phyloP scores from a whole-genome alignment of 2,888 invertebrate species.

The Neoascia interrupta region DNA sequence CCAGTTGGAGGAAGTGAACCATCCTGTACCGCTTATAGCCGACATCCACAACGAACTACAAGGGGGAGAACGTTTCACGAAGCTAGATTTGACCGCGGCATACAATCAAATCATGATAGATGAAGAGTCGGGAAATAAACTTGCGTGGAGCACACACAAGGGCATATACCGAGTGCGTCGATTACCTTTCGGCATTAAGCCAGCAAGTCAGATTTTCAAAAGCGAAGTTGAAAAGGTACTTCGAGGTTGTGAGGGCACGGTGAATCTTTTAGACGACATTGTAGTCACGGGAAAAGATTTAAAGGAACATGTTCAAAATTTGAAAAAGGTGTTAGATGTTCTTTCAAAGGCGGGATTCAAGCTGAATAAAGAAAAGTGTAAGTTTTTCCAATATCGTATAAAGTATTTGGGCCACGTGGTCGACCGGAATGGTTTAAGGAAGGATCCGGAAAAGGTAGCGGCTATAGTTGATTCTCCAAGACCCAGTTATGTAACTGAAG shows the following conservation, averaged over 20 bases:
- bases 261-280: slow-evolving; percentile 71
- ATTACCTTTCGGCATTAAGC: slow-evolving; percentile 71
- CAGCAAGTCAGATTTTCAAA: slow-evolving; percentile 73
- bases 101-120: slow-evolving; percentile 73
- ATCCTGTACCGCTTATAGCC: not conserved
- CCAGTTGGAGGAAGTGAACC: not conserved
- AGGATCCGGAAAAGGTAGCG: not conserved
- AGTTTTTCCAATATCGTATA: slow-evolving; percentile 40
- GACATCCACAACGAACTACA: slow-evolving; percentile 1
- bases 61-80: slow-evolving; percentile 56
- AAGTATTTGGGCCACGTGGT: slow-evolving; percentile 58
- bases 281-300: slow-evolving; percentile 66
- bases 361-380: not conserved
- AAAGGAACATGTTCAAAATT: slow-evolving; percentile 69
- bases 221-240: slow-evolving; percentile 72
- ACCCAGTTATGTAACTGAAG: slow-evolving; percentile 6
- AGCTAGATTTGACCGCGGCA: slow-evolving; percentile 72
- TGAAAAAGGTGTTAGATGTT: slow-evolving; percentile 67
- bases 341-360: slow-evolving; percentile 68
- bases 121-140: slow-evolving; percentile 67
- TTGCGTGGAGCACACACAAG: slow-evolving; percentile 71
- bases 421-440: slow-evolving; percentile 63
- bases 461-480: too few relatives aligned
- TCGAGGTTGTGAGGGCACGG: slow-evolving; percentile 60
- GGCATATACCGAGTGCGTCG: slow-evolving; percentile 65